Evolutionary conservation across 2,113 vertebrate genomes (phyloP).

Genomic region (Apus apus): DNA sequence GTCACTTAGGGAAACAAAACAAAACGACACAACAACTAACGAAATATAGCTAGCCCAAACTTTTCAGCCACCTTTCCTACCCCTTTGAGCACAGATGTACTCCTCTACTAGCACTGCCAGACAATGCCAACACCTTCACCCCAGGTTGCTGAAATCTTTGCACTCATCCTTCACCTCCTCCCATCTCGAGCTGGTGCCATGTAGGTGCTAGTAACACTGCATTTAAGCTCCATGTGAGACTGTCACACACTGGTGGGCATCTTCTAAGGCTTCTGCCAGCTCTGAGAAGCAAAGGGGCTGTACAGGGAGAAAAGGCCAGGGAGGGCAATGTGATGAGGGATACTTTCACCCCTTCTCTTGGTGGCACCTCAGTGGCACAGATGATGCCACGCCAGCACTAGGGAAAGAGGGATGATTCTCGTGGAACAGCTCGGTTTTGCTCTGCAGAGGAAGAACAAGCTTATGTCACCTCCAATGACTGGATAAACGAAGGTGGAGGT

Average conservation of each 20-base stretch:
- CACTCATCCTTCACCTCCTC: background rate
- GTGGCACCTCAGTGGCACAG: background rate
- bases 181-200: background rate
- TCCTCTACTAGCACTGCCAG: background rate
- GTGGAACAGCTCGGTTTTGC: background rate
- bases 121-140: background rate
- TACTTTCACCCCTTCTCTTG: background rate
- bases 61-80: background rate
- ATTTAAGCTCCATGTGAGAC: background rate
- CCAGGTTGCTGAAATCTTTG: background rate
- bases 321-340: accelerated
- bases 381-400: background rate
- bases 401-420: background rate
- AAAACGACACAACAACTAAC: no score
- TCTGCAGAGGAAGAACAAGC: background rate
- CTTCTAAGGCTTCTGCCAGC: background rate
- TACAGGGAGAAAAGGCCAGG: background rate
- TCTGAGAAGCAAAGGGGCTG: no score
- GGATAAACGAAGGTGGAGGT: background rate
- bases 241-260: accelerated
- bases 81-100: background rate
- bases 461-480: background rate
- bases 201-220: accelerated
- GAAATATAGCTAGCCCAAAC: background rate
- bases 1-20: background rate